Evolutionary conservation across 2,113 vertebrate genomes (phyloP).

Genomic region (Microtus richardsoni): DNA sequence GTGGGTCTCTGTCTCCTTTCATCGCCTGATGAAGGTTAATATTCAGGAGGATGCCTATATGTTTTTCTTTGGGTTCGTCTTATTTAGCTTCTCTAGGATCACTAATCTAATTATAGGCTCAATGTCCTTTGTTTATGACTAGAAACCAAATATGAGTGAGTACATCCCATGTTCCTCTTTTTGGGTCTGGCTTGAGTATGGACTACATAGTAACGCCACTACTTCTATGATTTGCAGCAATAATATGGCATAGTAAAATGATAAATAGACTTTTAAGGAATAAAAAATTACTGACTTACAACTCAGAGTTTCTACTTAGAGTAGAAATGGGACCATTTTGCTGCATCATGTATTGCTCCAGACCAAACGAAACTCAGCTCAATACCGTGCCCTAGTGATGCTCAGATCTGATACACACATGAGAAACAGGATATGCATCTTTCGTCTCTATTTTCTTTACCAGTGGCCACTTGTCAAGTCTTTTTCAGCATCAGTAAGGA

Average conservation of each 20-base stretch:
- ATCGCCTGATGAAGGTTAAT: no score
- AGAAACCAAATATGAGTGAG: no score
- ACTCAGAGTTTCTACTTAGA: not conserved
- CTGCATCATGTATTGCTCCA: not conserved
- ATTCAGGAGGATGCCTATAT: no score
- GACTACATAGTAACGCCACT: not conserved
- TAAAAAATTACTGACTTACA: not conserved
- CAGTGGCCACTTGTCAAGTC: not conserved
- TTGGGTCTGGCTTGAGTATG: no score
- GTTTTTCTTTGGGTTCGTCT: no score
- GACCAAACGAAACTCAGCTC: not conserved
- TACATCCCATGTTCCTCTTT: no score
- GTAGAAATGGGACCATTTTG: not conserved
- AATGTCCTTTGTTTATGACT: no score
- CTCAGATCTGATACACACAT: not conserved
- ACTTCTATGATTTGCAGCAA: not conserved
- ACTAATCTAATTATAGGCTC: no score
- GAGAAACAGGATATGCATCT: not conserved
- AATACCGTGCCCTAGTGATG: not conserved
- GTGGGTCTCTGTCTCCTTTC: no score
- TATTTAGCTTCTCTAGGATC: no score
- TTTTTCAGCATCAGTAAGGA: not conserved
- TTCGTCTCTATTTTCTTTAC: not conserved
- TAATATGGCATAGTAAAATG: not conserved
- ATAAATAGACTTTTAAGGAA: conserved; percentile 25